Conservation (phyloP, 2,888 invertebrate species). For the Laothoe populi region DNA sequence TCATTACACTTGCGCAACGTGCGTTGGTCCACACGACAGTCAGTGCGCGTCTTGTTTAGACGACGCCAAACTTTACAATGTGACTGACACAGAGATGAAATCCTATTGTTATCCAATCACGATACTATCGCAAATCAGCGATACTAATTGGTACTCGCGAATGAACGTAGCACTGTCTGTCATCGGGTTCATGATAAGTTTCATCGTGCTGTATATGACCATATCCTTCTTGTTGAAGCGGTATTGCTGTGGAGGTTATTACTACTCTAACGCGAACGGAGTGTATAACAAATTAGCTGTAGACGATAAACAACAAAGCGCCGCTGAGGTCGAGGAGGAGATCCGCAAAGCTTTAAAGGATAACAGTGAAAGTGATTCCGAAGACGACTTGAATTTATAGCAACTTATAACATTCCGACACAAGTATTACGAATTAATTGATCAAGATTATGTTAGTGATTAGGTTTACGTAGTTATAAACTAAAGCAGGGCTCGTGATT, state of each 20-base stretch:
- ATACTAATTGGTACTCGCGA: conserved; percentile 75
- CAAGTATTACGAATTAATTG: conserved; percentile 61
- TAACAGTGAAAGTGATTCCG: conserved; percentile 73
- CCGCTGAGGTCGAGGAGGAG: conserved; percentile 73
- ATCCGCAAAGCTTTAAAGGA: conserved; percentile 72
- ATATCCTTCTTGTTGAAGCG: conserved; percentile 57
- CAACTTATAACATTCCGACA: conserved; percentile 54
- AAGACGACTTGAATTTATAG: conserved; percentile 76
- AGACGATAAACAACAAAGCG: conserved; percentile 71
- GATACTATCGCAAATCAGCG: conserved; percentile 70
- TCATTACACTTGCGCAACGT: conserved; percentile 90
- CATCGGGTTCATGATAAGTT: conserved; percentile 59
- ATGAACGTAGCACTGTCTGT: conserved; percentile 71
- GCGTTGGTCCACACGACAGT: conserved; percentile 88
- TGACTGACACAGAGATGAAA: conserved; percentile 68
- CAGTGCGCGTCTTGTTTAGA: conserved; percentile 88
- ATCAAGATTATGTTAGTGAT: conserved; percentile 54
- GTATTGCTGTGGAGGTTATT: conserved; percentile 60
- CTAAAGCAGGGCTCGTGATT: conserved; percentile 61
- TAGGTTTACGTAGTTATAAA: conserved; percentile 41
- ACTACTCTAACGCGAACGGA: conserved; percentile 62
- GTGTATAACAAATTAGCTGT: conserved; percentile 72
- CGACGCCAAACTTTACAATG: conserved; percentile 85
- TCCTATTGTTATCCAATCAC: conserved; percentile 81
- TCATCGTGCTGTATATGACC: conserved; percentile 57